A percentile compares a stretch with the other conserved stretches of the same genome.
phyloP scores from a whole-genome alignment of 2,797 vertebrate genomes.

The Agapornis canus region DNA sequence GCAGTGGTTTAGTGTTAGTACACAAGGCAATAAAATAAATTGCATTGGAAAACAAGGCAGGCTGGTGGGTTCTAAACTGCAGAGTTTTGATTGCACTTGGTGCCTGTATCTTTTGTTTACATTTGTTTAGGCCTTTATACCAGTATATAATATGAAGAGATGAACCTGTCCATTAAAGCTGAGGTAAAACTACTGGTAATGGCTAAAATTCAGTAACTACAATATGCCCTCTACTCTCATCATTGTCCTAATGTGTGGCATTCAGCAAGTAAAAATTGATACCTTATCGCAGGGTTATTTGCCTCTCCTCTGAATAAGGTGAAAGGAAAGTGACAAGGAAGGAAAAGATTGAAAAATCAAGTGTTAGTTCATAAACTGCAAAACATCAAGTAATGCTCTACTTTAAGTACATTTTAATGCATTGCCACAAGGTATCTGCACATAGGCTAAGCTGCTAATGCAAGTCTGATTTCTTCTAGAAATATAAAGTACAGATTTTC shows the following conservation, averaged over 20 bases:
- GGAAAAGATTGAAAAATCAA: background rate
- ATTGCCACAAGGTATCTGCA: background rate
- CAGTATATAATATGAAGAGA: background rate
- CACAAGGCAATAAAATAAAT: slow-evolving; percentile 12
- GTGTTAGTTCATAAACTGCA: background rate
- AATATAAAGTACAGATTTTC: background rate
- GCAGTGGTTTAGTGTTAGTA: background rate
- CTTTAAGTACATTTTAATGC: background rate
- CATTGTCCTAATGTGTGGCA: background rate
- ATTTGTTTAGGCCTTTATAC: background rate
- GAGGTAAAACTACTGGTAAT: background rate
- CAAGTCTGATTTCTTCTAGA: background rate
- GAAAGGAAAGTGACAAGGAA: background rate
- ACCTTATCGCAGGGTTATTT: background rate
- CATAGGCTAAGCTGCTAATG: background rate
- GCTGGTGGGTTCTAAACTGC: background rate
- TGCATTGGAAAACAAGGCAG: background rate
- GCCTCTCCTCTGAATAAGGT: background rate
- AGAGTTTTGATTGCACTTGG: slow-evolving; percentile 4
- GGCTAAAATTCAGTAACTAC: background rate
- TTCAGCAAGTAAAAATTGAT: background rate
- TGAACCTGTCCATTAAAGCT: background rate
- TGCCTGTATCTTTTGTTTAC: slow-evolving; percentile 36
- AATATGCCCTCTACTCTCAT: rapidly evolving
- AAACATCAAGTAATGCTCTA: background rate